These are phyloP conservation scores for Myotis daubentonii DNA, from an alignment of 2,797 vertebrate species.

Conservation along the genomic window DNA sequence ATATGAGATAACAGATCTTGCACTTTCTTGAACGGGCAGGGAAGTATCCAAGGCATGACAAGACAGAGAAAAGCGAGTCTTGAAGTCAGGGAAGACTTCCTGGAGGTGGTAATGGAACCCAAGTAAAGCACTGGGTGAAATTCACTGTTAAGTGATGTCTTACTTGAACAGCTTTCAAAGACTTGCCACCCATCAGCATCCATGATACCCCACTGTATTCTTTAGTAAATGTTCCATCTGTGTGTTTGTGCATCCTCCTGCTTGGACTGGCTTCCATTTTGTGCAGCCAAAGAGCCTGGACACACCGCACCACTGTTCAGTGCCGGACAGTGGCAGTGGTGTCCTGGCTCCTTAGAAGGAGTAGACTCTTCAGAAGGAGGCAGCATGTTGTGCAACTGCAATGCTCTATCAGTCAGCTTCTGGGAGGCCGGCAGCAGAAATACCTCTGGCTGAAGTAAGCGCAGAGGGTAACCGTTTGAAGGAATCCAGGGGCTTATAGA, in stretches of 20 bases:
- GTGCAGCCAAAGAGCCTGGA: neutral
- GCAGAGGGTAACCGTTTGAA: neutral
- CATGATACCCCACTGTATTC: too few species aligned
- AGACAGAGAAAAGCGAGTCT: neutral
- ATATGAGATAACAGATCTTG: neutral
- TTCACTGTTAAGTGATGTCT: neutral
- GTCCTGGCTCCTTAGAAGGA: neutral
- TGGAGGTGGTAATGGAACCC: neutral
- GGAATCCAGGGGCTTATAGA: neutral
- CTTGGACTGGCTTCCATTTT: neutral
- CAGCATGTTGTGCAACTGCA: neutral
- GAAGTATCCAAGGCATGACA: neutral
- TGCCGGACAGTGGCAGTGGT: neutral
- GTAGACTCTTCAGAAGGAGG: neutral
- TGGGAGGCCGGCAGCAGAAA: neutral
- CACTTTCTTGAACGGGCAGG: neutral
- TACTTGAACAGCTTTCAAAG: neutral
- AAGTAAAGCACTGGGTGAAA: neutral
- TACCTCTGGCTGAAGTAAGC: neutral
- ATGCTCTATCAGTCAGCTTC: neutral
- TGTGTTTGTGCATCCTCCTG: neutral
- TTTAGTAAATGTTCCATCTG: neutral
- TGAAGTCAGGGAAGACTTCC: neutral
- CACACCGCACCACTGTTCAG: too few species aligned
- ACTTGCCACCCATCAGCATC: neutral